Base-by-base conservation (phyloP, 2,888 invertebrate genomes). In the Meghimatium bilineatum region DNA sequence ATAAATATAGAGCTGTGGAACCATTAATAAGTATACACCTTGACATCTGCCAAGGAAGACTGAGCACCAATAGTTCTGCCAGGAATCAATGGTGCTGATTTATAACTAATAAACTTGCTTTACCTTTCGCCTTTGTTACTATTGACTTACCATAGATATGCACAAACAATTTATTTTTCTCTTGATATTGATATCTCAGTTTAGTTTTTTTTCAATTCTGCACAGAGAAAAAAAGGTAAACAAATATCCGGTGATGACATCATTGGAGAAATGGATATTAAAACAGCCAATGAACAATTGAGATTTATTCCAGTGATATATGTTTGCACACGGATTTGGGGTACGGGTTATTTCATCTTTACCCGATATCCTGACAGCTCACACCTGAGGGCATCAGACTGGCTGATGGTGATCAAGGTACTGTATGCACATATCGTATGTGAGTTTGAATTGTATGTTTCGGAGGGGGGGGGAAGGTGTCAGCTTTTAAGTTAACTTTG, bases 361-460 rank as follows among this genome's bases (percentile, higher is more conserved):
- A 85, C 85, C 12, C 77, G 84, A 26, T 86, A 86, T 56, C 82
- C 87, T 0, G 72, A 80, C 36, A 82, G 66, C 67, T 72, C 79
- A 20, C 82, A 82, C n/a, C 78, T 78, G n/a, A 76, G 85, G 10
- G 75, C 83, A 12, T 85, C 83, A 44, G 86, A 86, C n/a, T 87
- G 87, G 87, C 74, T 89, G 44, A 85, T 89, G 56, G 69, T 87
- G 20, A 82, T 88, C 63, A 86, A 88, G 87, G 89, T 89, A 85
- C n/a, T n/a, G n/a, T n/a, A n/a, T 36, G 66, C n/a, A 8, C 17
- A 66, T 14, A 32, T 10, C 32, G 66, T 3, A 29, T 32, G 17
- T 66, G 2, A 63, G 6, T 12, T 44, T 5, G 44, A 44, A 44
- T 44, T n/a, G n/a, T 63, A 63, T 10, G n/a, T n/a, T 26, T 63